Evolutionary conservation across 2,113 vertebrate species (phyloP).

Genomic region (Butastur rufipennis): DNA sequence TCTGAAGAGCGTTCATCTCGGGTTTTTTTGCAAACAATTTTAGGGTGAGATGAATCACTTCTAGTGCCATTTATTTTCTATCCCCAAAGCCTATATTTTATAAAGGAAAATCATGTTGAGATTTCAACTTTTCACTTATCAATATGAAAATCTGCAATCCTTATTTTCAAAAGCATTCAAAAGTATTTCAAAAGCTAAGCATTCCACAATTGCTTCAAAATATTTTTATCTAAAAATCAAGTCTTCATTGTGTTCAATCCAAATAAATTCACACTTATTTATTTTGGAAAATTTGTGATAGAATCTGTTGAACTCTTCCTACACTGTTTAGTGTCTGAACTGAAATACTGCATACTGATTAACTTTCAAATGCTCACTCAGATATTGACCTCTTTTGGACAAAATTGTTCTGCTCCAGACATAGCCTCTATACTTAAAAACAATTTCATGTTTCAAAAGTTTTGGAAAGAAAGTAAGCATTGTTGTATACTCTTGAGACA

Average conservation of each 20-base stretch:
- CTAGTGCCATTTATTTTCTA: background rate
- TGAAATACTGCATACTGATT: background rate
- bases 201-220: background rate
- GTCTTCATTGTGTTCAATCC: background rate
- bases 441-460: background rate
- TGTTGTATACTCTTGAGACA: background rate
- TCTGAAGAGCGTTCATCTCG: background rate
- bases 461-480: background rate
- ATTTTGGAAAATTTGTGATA: background rate
- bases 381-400: background rate
- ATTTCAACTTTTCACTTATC: background rate
- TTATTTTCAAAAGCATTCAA: background rate
- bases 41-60: background rate
- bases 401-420: background rate
- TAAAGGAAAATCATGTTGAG: background rate
- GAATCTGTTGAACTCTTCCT: background rate
- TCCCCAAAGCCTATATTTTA: background rate
- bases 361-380: background rate
- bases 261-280: background rate
- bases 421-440: background rate
- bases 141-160: background rate
- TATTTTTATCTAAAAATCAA: background rate
- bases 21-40: background rate
- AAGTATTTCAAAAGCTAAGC: background rate
- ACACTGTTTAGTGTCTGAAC: background rate